Conservation (phyloP, 2,113 vertebrate species). For the Mormyrus iriodes region DNA sequence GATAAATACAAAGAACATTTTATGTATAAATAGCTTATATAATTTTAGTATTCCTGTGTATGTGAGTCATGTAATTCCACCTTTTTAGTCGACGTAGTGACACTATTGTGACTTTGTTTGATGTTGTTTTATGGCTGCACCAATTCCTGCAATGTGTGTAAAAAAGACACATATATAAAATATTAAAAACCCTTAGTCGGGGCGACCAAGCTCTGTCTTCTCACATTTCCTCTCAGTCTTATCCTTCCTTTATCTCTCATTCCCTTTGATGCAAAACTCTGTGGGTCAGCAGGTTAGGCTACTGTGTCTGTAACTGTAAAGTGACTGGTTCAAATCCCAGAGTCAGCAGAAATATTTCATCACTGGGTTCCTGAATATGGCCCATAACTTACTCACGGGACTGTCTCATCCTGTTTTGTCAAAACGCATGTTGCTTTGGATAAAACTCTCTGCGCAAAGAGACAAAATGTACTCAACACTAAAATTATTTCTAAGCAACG, state of each 20-base stretch:
- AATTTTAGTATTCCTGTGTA: background rate
- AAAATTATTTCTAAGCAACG: background rate
- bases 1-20: conserved; percentile 7
- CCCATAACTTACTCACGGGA: background rate
- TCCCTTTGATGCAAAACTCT: background rate
- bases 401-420: background rate
- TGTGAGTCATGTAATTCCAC: background rate
- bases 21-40: conserved; percentile 14
- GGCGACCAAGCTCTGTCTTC: background rate
- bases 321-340: background rate
- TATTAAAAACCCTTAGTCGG: background rate
- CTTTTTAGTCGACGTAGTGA: background rate
- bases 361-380: background rate
- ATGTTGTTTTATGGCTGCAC: background rate
- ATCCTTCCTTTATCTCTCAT: background rate
- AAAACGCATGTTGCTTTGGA: background rate
- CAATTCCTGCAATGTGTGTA: background rate
- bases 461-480: background rate
- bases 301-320: background rate
- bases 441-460: background rate
- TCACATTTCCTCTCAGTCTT: background rate
- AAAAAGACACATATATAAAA: background rate
- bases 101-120: background rate
- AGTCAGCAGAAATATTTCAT: background rate
- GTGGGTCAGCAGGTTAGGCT: background rate